Conservation (phyloP, 2,888 invertebrate species). For the Panopea generosa region DNA sequence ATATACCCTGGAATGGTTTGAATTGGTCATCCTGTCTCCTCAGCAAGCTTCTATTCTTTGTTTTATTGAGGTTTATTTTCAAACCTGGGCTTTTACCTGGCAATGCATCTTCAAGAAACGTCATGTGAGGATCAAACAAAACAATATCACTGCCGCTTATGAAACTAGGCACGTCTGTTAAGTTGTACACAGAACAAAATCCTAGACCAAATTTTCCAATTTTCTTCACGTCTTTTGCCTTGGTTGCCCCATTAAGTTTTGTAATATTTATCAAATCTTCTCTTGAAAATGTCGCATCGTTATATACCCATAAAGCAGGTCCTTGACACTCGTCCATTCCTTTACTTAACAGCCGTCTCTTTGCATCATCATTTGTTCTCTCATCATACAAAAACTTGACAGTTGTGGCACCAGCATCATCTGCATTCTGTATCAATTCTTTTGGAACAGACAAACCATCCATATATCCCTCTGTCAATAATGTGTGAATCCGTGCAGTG, state of each 20-base stretch:
- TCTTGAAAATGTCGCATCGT: constrained; percentile 79
- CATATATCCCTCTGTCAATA: constrained; percentile 72
- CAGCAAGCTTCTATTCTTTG: constrained; percentile 57
- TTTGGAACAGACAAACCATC: constrained; percentile 80
- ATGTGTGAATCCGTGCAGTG: constrained; percentile 69
- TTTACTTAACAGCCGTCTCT: constrained; percentile 71
- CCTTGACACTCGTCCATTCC: constrained; percentile 80
- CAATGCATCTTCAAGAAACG: constrained; percentile 71
- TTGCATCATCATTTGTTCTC: constrained; percentile 68
- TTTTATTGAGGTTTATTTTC: constrained; percentile 53
- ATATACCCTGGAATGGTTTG: constrained; percentile 75
- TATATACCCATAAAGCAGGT: constrained; percentile 82
- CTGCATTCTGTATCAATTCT: constrained; percentile 81
- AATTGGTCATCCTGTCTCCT: constrained; percentile 75
- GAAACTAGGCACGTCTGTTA: constrained; percentile 83
- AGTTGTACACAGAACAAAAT: constrained; percentile 83
- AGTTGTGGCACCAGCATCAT: constrained; percentile 76
- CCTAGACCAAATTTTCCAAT: constrained; percentile 83
- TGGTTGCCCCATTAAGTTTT: constrained; percentile 81
- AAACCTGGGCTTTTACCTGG: constrained; percentile 58
- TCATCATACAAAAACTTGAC: constrained; percentile 78
- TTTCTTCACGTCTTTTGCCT: constrained; percentile 75
- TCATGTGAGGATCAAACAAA: constrained; percentile 82
- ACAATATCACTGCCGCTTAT: constrained; percentile 79
- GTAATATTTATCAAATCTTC: constrained; percentile 81